Conservation (phyloP, 2,888 invertebrate genomes). For the Drosophila falleni region DNA sequence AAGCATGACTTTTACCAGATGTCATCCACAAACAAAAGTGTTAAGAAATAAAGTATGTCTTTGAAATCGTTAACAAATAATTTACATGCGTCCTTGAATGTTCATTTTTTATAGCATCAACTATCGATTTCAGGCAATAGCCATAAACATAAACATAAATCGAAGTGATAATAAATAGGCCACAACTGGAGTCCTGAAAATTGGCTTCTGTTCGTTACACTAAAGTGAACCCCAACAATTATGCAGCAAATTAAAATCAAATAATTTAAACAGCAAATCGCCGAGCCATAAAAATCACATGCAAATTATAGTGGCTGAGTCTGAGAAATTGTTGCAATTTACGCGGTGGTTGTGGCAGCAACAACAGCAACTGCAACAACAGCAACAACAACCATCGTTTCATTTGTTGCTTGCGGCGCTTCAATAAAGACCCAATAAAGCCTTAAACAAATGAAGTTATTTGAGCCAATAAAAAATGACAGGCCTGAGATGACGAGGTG, state of each 20-base stretch:
- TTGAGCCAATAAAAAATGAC: slow-evolving; percentile 74
- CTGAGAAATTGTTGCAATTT: slow-evolving; percentile 74
- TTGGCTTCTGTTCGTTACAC: slow-evolving; percentile 35
- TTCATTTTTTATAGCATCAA: not conserved
- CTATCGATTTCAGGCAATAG: slow-evolving; percentile 11
- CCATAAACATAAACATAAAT: slow-evolving; percentile 65
- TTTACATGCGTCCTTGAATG: not conserved
- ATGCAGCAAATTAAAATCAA: slow-evolving; percentile 84
- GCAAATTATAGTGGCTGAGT: slow-evolving; percentile 80
- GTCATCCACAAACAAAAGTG: not conserved
- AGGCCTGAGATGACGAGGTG: slow-evolving; percentile 41
- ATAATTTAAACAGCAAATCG: slow-evolving; percentile 82
- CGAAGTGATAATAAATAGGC: slow-evolving; percentile 63
- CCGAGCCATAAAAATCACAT: slow-evolving; percentile 82
- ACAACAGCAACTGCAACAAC: slow-evolving; percentile 7
- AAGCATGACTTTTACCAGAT: too few species aligned
- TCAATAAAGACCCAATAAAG: slow-evolving; percentile 60
- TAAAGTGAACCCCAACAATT: slow-evolving; percentile 70
- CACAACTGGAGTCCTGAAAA: slow-evolving; percentile 19
- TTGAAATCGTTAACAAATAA: not conserved
- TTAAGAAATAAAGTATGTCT: not conserved
- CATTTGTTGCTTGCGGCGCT: slow-evolving; percentile 58
- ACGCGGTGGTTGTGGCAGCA: slow-evolving; percentile 40
- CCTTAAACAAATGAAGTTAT: slow-evolving; percentile 79
- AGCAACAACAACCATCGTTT: slow-evolving; percentile 4